Evolutionary conservation across 2,888 invertebrate genomes (phyloP).

Genomic region (Parnassius mnemosyne): DNA sequence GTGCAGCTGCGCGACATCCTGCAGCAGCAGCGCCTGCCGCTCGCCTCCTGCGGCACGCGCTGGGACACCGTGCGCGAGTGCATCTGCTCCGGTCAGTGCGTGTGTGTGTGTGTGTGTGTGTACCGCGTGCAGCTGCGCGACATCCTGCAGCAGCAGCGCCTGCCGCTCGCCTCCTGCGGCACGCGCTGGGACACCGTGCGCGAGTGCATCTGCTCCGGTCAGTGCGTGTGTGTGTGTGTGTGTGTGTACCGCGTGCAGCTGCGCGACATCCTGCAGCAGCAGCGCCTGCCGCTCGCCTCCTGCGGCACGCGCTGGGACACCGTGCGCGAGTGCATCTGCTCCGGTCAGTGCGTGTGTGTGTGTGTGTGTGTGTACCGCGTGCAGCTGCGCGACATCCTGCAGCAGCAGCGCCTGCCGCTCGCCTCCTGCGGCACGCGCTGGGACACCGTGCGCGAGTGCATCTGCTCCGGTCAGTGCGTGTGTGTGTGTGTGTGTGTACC

Average conservation of each 20-base stretch:
- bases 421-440: no score
- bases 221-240: slow-evolving; percentile 98
- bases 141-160: slow-evolving; percentile 84
- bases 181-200: slow-evolving; percentile 98
- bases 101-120: no score
- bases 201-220: slow-evolving; percentile 98
- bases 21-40: slow-evolving; percentile 76
- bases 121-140: not conserved
- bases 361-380: no score
- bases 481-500: no score
- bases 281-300: slow-evolving; percentile 91
- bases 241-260: slow-evolving; percentile 92
- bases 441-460: no score
- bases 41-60: slow-evolving; percentile 96
- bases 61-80: slow-evolving; percentile 99
- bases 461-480: no score
- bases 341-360: no score
- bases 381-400: no score
- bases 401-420: no score
- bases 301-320: no score
- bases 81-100: slow-evolving; percentile 79
- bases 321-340: no score
- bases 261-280: slow-evolving; percentile 48
- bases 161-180: slow-evolving; percentile 95
- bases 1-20: no score